These are phyloP conservation scores for Leucoraja erinaceus DNA, from an alignment of 2,113 vertebrate genomes.

Conservation along the genomic window DNA sequence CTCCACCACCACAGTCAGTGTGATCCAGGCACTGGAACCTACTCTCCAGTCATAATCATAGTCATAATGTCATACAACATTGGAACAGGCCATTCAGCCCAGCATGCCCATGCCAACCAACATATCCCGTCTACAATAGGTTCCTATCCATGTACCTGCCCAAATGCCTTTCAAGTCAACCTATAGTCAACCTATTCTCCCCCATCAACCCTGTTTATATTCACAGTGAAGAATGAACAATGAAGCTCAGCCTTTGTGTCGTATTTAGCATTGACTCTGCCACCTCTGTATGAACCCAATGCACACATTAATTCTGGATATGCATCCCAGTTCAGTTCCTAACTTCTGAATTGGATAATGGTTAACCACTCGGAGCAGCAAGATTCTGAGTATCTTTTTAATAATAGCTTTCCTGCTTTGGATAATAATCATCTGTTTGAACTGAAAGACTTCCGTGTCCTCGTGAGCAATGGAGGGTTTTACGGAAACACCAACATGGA, in stretches of 20 bases:
- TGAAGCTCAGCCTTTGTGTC: not conserved
- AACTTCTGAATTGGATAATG: not conserved
- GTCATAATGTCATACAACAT: too few relatives aligned
- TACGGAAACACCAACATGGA: not conserved
- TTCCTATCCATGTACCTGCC: too few relatives aligned
- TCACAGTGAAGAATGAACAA: not conserved
- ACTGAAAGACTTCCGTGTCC: not conserved
- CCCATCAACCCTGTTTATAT: not conserved
- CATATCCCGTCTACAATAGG: too few relatives aligned
- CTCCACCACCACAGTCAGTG: too few relatives aligned
- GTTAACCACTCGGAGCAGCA: not conserved
- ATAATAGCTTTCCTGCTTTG: not conserved
- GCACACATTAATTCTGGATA: not conserved
- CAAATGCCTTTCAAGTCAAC: too few relatives aligned
- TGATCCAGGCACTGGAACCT: too few relatives aligned
- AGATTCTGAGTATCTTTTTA: slow-evolving; percentile 10
- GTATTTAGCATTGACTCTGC: not conserved
- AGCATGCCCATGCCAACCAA: too few relatives aligned
- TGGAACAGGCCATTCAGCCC: too few relatives aligned
- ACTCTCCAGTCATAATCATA: too few relatives aligned
- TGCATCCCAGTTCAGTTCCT: not conserved
- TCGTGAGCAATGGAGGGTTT: not conserved
- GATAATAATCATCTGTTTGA: slow-evolving; percentile 7
- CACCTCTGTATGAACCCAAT: not conserved
- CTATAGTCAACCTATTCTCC: too few relatives aligned